Evolutionary conservation across 2,113 vertebrate species (phyloP), one percentile per base, ranked within the genome.

Genomic region (Lophotis ruficrista): DNA sequence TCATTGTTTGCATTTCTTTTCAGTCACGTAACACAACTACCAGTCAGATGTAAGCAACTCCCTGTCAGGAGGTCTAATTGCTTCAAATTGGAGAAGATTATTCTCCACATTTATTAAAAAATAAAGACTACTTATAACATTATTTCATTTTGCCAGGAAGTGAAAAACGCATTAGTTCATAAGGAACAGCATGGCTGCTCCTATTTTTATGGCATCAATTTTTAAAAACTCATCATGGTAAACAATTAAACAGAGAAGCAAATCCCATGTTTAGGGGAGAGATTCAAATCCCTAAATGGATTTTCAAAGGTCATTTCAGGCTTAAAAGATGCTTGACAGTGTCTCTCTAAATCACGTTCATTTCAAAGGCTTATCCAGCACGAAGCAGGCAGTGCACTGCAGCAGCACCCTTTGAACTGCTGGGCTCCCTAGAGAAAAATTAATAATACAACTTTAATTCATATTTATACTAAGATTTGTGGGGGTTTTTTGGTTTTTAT

Each of bases 371-470:
- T 97, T 95, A 95, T 80, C 94, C 89, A 89, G 68, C 80, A 86
- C 85, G 89, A 77, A 93, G 94, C 79, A 91, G 93, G 53, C 88
- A 86, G 73, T 65, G 71, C 54, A 80, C 35, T 92, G 80, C 91
- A 90, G 64, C 56, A 85, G 57, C 45, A 75, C 24, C 82, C 95
- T 92, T 93, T 95, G 96, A 97, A 96, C 96, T 70, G 58, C 5
- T 78, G 31, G 27, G 72, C 45, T 97, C 94, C 93, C 91, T 38
- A 53, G 92, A 97, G 96, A 91, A 96, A 97, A 98, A 98, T 94
- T 95, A 96, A 92, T 97, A 97, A 97, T 86, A 96, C 76, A 96
- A 97, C 64, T 97, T 96, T 92, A 97, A 97, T 96, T 95, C 88
- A 93, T 96, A 96, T 97, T 96, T 96, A 97, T 76, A 96, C 90